These are phyloP conservation scores for Onchidella celtica DNA, from an alignment of 2,888 invertebrate species.

Conservation along the genomic window DNA sequence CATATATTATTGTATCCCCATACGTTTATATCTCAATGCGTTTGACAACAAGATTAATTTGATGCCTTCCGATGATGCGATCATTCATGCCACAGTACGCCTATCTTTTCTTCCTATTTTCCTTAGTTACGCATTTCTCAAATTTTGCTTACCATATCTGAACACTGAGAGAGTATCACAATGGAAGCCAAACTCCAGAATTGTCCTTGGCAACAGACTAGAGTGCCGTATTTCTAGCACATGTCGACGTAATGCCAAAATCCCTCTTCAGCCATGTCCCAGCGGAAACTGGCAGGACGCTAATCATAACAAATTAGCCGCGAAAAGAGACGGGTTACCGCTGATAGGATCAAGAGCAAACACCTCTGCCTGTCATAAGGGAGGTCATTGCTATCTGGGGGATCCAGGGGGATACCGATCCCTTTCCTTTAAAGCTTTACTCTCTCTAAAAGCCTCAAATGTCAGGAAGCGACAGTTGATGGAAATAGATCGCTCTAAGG, in stretches of 20 bases:
- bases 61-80: too few relatives aligned
- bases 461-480: neutral
- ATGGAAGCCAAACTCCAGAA: too few relatives aligned
- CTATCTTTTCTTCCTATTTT: too few relatives aligned
- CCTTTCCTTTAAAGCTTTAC: neutral
- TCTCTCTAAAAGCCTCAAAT: neutral
- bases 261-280: neutral
- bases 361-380: neutral
- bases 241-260: slow-evolving; percentile 20
- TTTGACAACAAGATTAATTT: too few relatives aligned
- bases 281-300: neutral
- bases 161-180: too few relatives aligned
- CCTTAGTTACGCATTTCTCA: too few relatives aligned
- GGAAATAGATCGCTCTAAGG: neutral
- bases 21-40: too few relatives aligned
- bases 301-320: slow-evolving; percentile 40
- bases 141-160: too few relatives aligned
- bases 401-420: too few relatives aligned
- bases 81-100: too few relatives aligned
- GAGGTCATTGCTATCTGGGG: neutral
- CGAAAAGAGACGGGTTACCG: slow-evolving; percentile 1
- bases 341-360: neutral
- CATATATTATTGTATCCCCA: too few relatives aligned
- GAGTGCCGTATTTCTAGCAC: slow-evolving; percentile 23
- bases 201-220: too few relatives aligned